These are phyloP conservation scores for Pygocentrus nattereri DNA, from an alignment of 2,797 vertebrate genomes.

Conservation along the genomic window DNA sequence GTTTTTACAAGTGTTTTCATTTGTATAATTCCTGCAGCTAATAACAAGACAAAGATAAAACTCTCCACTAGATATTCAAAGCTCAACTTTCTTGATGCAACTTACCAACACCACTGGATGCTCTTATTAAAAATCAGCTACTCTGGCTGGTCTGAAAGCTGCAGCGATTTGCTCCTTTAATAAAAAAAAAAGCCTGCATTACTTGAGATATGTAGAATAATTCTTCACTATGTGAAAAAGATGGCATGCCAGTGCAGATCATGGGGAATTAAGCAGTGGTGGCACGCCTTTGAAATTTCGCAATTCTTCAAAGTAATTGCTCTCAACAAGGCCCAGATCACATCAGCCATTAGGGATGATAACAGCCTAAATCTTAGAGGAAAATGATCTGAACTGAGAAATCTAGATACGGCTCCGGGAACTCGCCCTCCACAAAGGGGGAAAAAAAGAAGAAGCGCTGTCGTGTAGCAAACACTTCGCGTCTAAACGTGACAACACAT, in stretches of 20 bases:
- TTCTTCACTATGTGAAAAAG: no score
- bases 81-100: no score
- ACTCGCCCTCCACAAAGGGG: background rate
- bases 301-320: constrained; percentile 30
- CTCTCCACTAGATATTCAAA: no score
- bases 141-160: no score
- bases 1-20: no score
- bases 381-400: constrained; percentile 1
- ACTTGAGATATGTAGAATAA: background rate
- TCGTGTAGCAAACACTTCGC: background rate
- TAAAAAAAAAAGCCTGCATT: background rate
- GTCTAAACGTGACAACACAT: background rate
- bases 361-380: background rate
- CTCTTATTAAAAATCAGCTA: background rate
- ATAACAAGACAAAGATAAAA: no score
- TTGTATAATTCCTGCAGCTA: no score
- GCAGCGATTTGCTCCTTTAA: background rate
- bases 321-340: constrained; percentile 1
- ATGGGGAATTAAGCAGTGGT: constrained; percentile 21
- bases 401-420: background rate
- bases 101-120: no score
- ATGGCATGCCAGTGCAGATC: background rate
- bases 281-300: background rate
- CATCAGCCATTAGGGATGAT: constrained; percentile 31
- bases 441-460: background rate